Conservation (phyloP, 2,888 invertebrate species). For the Apeira syringaria region DNA sequence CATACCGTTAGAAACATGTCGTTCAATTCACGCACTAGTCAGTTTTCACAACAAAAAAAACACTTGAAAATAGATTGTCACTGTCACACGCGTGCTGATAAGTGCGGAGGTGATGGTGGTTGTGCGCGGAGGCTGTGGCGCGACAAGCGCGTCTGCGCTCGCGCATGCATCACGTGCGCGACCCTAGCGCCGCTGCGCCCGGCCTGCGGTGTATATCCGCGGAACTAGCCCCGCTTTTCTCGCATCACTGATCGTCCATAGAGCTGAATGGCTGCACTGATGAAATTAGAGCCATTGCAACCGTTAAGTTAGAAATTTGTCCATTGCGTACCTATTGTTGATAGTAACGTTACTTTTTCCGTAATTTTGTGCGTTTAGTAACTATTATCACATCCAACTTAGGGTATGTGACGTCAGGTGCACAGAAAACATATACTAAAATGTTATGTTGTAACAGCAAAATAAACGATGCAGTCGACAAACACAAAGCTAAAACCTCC, state of each 20-base stretch:
- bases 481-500: constrained; percentile 17
- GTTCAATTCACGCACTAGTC: constrained; percentile 33
- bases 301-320: constrained; percentile 28
- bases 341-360: constrained; percentile 29
- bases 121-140: constrained; percentile 77
- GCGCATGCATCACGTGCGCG: constrained; percentile 77
- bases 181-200: constrained; percentile 61
- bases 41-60: constrained; percentile 29
- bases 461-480: constrained; percentile 7
- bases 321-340: constrained; percentile 27
- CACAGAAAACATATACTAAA: background rate
- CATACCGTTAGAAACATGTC: constrained; percentile 59
- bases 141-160: constrained; percentile 69
- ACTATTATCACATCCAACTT: background rate
- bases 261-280: constrained; percentile 45
- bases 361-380: constrained; percentile 19
- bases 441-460: background rate
- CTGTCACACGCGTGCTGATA: constrained; percentile 67
- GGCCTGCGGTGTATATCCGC: constrained; percentile 48
- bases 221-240: constrained; percentile 70
- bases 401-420: background rate
- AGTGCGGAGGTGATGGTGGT: constrained; percentile 50
- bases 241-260: constrained; percentile 53
- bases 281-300: constrained; percentile 34
- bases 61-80: constrained; percentile 42